phyloP scores from a whole-genome alignment of 1,140 invertebrate genomes.

The Brachionus rubens region DNA sequence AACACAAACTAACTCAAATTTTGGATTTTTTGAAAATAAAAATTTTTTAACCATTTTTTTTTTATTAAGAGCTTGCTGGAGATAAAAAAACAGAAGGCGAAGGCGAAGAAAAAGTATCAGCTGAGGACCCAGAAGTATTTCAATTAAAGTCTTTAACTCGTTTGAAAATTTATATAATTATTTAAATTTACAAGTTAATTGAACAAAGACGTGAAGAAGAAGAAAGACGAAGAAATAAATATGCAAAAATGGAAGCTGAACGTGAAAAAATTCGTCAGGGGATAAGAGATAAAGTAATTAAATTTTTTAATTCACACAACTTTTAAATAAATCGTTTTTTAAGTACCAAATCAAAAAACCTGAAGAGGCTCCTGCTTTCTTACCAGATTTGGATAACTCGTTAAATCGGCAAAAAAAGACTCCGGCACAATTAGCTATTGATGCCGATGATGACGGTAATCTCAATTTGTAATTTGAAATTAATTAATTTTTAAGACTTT shows the following conservation, averaged over 20 bases:
- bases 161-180: background rate
- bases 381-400: constrained; percentile 32
- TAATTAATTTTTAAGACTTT: background rate
- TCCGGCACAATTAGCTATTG: constrained; percentile 24
- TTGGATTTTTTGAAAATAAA: background rate
- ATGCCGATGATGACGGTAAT: constrained; percentile 28
- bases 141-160: background rate
- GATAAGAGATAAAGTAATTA: constrained; percentile 37
- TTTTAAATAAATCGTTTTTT: background rate
- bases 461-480: background rate
- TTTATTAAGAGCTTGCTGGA: constrained; percentile 22
- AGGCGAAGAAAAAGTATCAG: constrained; percentile 18
- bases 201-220: constrained; percentile 44
- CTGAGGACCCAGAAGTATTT: constrained; percentile 44
- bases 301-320: background rate
- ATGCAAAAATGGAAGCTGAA: constrained; percentile 47
- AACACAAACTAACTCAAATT: background rate
- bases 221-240: constrained; percentile 42
- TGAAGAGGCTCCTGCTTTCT: background rate
- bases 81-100: constrained; percentile 47
- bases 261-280: constrained; percentile 43
- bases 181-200: background rate
- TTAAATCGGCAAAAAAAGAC: constrained; percentile 37
- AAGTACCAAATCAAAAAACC: constrained; percentile 42
- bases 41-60: background rate